Conservation (phyloP, 2,888 invertebrate genomes). For the Euplexia lucipara region DNA sequence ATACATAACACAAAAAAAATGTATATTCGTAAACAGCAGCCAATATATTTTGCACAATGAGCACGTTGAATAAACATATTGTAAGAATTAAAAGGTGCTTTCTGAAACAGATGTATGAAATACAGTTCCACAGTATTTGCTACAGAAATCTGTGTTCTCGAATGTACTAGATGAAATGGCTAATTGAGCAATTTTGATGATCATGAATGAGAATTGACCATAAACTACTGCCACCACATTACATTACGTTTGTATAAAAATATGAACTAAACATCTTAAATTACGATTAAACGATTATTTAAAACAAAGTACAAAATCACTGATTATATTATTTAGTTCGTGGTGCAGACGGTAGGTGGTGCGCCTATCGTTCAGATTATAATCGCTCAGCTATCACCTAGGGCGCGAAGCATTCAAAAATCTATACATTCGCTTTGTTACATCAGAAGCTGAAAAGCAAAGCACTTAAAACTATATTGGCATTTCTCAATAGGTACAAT, state of each 20-base stretch:
- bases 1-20: conserved; percentile 19
- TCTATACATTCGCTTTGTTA: conserved; percentile 60
- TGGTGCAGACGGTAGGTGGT: conserved; percentile 42
- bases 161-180: conserved; percentile 60
- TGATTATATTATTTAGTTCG: conserved; percentile 42
- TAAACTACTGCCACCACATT: conserved; percentile 49
- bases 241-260: conserved; percentile 55
- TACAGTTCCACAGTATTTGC: conserved; percentile 9
- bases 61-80: conserved; percentile 6
- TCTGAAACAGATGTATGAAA: conserved; percentile 1
- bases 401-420: conserved; percentile 51
- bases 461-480: conserved; percentile 69
- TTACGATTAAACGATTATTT: conserved; percentile 57
- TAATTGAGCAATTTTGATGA: conserved; percentile 65
- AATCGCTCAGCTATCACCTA: conserved; percentile 47
- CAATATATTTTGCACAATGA: conserved; percentile 34
- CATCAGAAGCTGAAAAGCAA: conserved; percentile 63
- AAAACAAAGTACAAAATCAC: conserved; percentile 53
- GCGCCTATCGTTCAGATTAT: conserved; percentile 18
- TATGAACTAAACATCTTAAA: conserved; percentile 57
- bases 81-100: neutral
- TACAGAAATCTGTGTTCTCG: conserved; percentile 23
- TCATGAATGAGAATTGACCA: conserved; percentile 55
- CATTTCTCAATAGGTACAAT: conserved; percentile 64
- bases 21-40: conserved; percentile 21